phyloP scores from a whole-genome alignment of 2,797 vertebrate species.

The Garrulus glandarius region DNA sequence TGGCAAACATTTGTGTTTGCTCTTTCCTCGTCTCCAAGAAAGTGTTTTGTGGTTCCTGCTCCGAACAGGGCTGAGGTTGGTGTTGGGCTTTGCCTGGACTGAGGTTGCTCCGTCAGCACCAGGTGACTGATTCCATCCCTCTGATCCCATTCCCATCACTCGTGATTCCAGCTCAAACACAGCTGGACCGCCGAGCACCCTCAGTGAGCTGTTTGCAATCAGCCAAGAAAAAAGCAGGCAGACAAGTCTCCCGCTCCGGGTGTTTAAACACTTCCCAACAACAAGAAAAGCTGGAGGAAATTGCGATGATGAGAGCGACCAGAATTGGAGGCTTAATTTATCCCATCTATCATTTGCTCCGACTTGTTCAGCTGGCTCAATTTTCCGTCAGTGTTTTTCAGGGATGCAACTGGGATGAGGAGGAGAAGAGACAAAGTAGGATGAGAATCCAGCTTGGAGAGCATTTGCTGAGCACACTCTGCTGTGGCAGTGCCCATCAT shows the following conservation, averaged over 20 bases:
- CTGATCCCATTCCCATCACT: neutral
- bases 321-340: constrained; percentile 54
- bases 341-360: constrained; percentile 42
- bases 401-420: neutral
- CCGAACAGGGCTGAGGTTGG: rapidly evolving
- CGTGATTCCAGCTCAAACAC: neutral
- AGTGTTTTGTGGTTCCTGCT: rapidly evolving
- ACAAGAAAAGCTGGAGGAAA: constrained; percentile 53
- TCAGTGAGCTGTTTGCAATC: constrained; percentile 14
- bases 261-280: constrained; percentile 56
- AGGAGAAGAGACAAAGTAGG: neutral
- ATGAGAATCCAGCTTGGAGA: neutral
- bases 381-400: constrained; percentile 25
- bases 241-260: neutral
- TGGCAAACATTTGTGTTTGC: neutral
- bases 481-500: neutral
- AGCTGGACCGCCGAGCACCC: neutral
- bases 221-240: neutral
- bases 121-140: constrained; percentile 6
- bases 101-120: neutral
- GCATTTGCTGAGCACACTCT: neutral
- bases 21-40: neutral
- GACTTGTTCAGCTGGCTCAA: neutral
- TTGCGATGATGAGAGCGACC: constrained; percentile 45
- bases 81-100: neutral